Evolutionary conservation across 2,888 invertebrate genomes (phyloP), one percentile per base, ranked within the genome.

Genomic region (Eledona agricola): DNA sequence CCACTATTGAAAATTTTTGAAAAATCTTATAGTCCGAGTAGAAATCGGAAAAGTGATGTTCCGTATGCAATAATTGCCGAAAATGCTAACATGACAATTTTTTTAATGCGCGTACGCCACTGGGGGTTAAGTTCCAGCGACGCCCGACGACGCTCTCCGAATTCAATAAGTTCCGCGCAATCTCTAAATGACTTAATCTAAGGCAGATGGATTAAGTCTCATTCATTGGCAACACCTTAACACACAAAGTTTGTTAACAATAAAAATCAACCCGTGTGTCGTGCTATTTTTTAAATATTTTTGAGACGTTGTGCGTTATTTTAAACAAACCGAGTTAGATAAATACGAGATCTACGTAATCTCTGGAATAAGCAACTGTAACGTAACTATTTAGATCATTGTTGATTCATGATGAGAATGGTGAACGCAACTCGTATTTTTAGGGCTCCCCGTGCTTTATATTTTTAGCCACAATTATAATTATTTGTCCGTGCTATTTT

Each of bases 381-480:
- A 6, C 35, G 31, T 45, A 43, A 43, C 43, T 35, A 29, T 43
- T 51, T 35, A 29, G 45, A 38, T 16, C 34, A 34, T 34, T 34
- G 20, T 34, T 34, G 20, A 43, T 43, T 43, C 15, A 11, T 37
- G 28, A 35, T 23, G 38, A 22, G 20, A 45, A 43, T 45, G 43
- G 43, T 25, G 19, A 37, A 19, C 28, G 45, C n/a, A 60, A 60
- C 51, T 55, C 59, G 54, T 63, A 63, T 64, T 66, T 63, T 62
- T 66, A 58, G 59, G 50, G 45, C 55, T 59, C 59, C 63, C 58
- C 59, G 57, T 55, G 50, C 51, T 23, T 16, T 32, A 16, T 63
- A 63, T 63, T 63, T 63, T 63, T 51, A 57, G 61, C 29, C 52
- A 59, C 60, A 62, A 63, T 62, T 63, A 59, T 62, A 63, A 62